These are phyloP conservation scores for Petrocephalus schoutedeni DNA, from an alignment of 2,797 vertebrate species.

Conservation along the genomic window DNA sequence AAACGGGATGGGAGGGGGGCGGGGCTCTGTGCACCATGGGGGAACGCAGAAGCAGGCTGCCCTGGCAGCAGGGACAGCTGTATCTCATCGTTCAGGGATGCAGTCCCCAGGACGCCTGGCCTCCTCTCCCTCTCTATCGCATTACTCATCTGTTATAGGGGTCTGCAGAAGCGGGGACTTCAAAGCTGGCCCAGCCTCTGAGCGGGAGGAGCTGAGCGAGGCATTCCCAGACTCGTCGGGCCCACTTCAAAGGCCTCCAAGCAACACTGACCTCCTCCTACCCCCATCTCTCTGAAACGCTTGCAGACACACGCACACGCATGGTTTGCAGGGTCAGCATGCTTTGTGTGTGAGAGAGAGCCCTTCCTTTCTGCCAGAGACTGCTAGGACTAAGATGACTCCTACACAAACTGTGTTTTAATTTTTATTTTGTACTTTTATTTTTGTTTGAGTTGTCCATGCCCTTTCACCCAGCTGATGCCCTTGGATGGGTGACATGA, in stretches of 20 bases:
- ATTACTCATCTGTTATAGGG: background rate
- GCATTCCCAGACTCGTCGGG: background rate
- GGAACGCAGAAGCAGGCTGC: background rate
- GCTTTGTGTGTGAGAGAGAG: background rate
- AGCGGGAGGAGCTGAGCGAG: background rate
- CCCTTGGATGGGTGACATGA: background rate
- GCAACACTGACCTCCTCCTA: background rate
- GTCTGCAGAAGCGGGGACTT: background rate
- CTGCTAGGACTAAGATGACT: background rate
- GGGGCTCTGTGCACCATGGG: background rate
- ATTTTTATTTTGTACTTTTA: background rate
- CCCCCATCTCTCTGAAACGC: background rate
- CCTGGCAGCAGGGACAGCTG: background rate
- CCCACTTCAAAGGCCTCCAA: constrained; percentile 7
- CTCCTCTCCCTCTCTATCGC: background rate
- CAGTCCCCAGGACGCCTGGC: background rate
- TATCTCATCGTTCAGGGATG: background rate
- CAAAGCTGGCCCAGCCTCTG: background rate
- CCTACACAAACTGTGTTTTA: background rate
- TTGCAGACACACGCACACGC: background rate
- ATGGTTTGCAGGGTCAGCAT: background rate
- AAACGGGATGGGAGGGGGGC: background rate
- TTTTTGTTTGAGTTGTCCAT: background rate
- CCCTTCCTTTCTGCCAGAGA: background rate
- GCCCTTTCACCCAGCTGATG: background rate